Evolutionary conservation across 2,797 vertebrate genomes (phyloP), one percentile per base, ranked within the genome.

Genomic region (Sitta carolinensis): DNA sequence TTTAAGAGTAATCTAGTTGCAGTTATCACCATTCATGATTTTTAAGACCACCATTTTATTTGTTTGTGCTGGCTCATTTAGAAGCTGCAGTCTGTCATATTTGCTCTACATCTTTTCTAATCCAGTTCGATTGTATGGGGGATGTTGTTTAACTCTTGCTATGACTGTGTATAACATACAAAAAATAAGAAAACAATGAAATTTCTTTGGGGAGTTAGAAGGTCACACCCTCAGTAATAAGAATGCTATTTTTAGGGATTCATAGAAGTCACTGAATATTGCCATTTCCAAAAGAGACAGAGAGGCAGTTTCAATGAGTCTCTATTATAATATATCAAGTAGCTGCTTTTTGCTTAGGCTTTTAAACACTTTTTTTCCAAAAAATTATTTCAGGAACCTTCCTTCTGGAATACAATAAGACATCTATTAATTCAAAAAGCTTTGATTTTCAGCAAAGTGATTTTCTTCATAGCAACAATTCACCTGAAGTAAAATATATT

Each of bases 401-500:
- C 16, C 13, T 89, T 88, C 47, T 72, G 64, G 34, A 89, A 79
- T 90, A 50, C 16, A 76, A 27, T 62, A 70, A 77, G 32, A 36
- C 5, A 32, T 16, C 17, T 59, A 61, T 70, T 63, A 76, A 38
- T 61, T 87, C 45, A 77, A 89, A 91, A 89, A 30, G 4, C 52
- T 54, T 93, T 4, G 2, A 50, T 83, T 80, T 92, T 70, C 75
- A 85, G 20, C 19, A 89, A 70, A 63, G 34, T 58, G 5, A 38
- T 72, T 87, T 92, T 80, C 45, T 91, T 89, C 59, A 84, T n/a
- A 64, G 21, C 6, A 77, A 62, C 16, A 75, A 48, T 93, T 80
- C 27, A 85, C 62, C 61, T 77, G 40, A 77, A 79, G 19, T 79
- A 48, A 95, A 90, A 87, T 55, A 66, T 73, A 73, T 90, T 93